phyloP scores from a whole-genome alignment of 2,797 vertebrate species.

The Lithobates sylvaticus region DNA sequence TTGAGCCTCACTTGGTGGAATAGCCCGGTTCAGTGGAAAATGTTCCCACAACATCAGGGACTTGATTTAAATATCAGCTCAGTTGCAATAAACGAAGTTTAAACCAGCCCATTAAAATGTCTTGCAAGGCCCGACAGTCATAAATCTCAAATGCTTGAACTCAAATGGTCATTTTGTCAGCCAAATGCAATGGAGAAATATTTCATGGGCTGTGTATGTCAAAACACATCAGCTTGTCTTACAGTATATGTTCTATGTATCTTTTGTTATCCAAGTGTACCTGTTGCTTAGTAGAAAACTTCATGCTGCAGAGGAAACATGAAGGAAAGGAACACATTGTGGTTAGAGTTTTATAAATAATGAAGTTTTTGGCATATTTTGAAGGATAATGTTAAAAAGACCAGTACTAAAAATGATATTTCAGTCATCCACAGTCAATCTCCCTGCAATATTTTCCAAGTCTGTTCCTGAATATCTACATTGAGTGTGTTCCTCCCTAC shows the following conservation, averaged over 20 bases:
- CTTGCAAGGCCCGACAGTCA: conserved; percentile 12
- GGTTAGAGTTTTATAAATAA: too few species aligned
- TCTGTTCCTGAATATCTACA: too few species aligned
- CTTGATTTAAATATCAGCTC: conserved; percentile 16
- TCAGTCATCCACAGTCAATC: too few species aligned
- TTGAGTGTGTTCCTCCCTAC: too few species aligned
- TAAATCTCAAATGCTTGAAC: conserved; percentile 18
- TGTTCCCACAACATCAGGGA: conserved; percentile 31
- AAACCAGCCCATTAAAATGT: conserved; percentile 44
- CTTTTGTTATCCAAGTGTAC: not conserved
- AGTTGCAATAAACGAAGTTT: conserved; percentile 39
- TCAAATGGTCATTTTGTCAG: conserved; percentile 4
- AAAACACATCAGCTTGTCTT: not conserved
- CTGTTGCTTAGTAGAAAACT: too few species aligned
- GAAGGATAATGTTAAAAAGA: too few species aligned
- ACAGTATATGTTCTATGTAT: not conserved
- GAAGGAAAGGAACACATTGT: too few species aligned
- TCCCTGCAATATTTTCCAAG: too few species aligned
- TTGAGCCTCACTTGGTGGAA: not conserved
- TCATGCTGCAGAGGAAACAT: too few species aligned
- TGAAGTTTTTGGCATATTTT: too few species aligned
- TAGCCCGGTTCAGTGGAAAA: conserved; percentile 22
- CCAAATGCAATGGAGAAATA: conserved; percentile 29
- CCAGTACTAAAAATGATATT: too few species aligned
- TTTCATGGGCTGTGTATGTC: not conserved